Evolutionary conservation across 2,797 vertebrate genomes (phyloP).

Genomic region (Syngnathus acus): DNA sequence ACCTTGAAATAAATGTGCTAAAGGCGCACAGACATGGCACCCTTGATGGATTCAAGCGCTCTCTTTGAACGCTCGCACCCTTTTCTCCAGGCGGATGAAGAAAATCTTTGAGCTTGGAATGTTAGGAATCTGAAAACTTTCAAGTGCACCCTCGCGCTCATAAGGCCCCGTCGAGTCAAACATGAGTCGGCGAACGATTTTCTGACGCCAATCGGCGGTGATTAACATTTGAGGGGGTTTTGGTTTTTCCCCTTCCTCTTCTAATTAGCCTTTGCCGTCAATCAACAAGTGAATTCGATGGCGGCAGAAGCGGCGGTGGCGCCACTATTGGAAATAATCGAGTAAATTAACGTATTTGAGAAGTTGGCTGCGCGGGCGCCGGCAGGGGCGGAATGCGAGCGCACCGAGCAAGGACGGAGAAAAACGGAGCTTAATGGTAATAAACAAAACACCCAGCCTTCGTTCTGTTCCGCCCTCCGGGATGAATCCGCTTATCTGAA

Average conservation of each 20-base stretch:
- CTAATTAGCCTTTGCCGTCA: conserved; percentile 73
- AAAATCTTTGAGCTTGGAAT: conserved; percentile 28
- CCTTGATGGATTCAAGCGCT: conserved; percentile 31
- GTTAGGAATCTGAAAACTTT: conserved; percentile 11
- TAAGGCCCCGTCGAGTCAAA: conserved; percentile 13
- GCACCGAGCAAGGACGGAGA: conserved; percentile 50
- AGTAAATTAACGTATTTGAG: conserved; percentile 66
- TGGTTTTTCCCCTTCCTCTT: conserved; percentile 51
- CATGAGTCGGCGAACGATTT: conserved; percentile 29
- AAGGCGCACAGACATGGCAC: conserved; percentile 34
- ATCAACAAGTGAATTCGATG: conserved; percentile 74
- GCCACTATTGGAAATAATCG: conserved; percentile 78
- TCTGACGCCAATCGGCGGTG: conserved; percentile 68
- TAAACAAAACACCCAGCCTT: conserved; percentile 66
- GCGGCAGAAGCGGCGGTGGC: conserved; percentile 61
- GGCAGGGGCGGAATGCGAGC: conserved; percentile 57
- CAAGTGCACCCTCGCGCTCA: conserved; percentile 5
- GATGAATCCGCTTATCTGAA: conserved; percentile 58
- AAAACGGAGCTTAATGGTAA: conserved; percentile 65
- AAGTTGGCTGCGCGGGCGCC: conserved; percentile 65
- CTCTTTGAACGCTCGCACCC: conserved; percentile 28
- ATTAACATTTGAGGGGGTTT: conserved; percentile 57
- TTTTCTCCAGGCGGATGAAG: conserved; percentile 22
- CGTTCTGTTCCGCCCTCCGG: conserved; percentile 57
- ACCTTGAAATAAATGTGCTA: conserved; percentile 57